Evolutionary conservation across 2,113 vertebrate genomes (phyloP).

Genomic region (Epinephelus cyanopodus): DNA sequence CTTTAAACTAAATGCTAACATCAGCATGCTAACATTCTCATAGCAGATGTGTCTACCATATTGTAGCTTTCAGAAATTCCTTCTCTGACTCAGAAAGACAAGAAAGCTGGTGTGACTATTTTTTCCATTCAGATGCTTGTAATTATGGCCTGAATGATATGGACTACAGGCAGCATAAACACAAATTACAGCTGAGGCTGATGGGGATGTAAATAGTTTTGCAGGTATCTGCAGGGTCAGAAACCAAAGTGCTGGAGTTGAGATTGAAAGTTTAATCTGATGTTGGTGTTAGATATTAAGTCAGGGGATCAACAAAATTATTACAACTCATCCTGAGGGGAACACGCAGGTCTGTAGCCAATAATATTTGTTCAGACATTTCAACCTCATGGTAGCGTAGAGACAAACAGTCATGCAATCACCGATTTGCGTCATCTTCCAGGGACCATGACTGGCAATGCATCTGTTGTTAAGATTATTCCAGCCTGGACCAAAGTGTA

Average conservation of each 20-base stretch:
- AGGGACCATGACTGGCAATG: background rate
- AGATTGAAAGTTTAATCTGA: too few relatives aligned
- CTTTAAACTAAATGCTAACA: too few relatives aligned
- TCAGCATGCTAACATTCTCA: too few relatives aligned
- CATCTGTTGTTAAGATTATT: background rate
- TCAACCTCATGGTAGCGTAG: background rate
- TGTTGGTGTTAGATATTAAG: too few relatives aligned
- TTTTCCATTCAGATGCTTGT: background rate
- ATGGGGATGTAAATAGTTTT: too few relatives aligned
- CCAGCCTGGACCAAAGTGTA: background rate
- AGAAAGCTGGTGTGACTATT: too few relatives aligned
- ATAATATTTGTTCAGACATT: background rate
- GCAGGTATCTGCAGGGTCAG: too few relatives aligned
- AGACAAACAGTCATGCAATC: background rate
- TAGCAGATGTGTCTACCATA: too few relatives aligned
- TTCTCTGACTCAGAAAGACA: background rate
- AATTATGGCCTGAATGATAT: too few relatives aligned
- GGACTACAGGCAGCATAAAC: accelerated
- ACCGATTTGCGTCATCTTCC: background rate
- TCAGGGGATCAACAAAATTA: too few relatives aligned
- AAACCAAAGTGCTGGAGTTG: too few relatives aligned
- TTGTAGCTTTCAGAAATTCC: background rate
- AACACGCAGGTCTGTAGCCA: background rate
- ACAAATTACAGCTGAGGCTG: too few relatives aligned
- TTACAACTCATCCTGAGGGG: background rate